phyloP scores from a whole-genome alignment of 2,797 vertebrate species.

The Mionectes olivaceus region DNA sequence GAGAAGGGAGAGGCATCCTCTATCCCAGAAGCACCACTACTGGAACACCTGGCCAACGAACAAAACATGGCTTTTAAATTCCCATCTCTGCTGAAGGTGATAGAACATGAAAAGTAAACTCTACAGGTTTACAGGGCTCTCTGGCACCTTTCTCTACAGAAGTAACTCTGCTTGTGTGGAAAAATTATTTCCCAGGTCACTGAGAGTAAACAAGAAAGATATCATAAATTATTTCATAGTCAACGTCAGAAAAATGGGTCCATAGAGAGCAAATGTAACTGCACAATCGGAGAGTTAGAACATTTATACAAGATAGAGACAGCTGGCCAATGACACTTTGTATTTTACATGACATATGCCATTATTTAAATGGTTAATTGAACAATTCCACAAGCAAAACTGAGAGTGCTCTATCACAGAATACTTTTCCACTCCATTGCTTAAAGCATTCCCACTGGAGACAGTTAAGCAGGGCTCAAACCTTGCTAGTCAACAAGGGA shows the following conservation, averaged over 20 bases:
- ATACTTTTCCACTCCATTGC: neutral
- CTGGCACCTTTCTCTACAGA: neutral
- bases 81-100: neutral
- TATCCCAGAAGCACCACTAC: neutral
- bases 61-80: neutral
- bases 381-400: neutral
- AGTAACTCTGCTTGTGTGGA: neutral
- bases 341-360: neutral
- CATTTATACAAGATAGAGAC: neutral
- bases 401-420: neutral
- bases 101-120: neutral
- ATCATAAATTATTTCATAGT: neutral
- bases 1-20: neutral
- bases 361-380: neutral
- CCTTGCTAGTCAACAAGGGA: neutral
- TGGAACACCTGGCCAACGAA: neutral
- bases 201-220: neutral
- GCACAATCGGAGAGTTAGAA: neutral
- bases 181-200: neutral
- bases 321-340: neutral
- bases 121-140: neutral
- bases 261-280: neutral
- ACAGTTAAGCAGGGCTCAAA: neutral
- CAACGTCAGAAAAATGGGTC: neutral
- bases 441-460: neutral